phyloP scores from a whole-genome alignment of 2,888 invertebrate genomes.

The Caenorhabditis wallacei region DNA sequence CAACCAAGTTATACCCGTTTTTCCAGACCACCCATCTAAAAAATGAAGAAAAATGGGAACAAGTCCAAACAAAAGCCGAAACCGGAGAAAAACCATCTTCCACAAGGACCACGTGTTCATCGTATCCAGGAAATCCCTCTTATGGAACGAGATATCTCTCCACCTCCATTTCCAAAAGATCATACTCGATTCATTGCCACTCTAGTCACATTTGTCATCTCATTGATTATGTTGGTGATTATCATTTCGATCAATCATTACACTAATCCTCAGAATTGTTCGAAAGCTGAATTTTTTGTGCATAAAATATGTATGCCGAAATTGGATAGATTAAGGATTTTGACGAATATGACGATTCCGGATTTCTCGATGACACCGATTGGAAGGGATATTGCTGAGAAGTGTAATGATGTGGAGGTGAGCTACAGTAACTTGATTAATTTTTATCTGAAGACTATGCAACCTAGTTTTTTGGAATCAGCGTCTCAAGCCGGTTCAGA shows the following conservation, averaged over 20 bases:
- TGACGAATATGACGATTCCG: background rate
- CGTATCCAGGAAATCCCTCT: background rate
- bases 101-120: background rate
- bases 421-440: too few species aligned
- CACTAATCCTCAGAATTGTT: background rate
- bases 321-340: background rate
- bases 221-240: background rate
- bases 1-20: too few species aligned
- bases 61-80: background rate
- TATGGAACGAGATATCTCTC: background rate
- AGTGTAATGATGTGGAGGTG: constrained; percentile 12
- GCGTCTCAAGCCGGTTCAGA: too few species aligned
- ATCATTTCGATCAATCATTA: background rate
- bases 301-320: background rate
- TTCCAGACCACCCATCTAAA: background rate
- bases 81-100: background rate
- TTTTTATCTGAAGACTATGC: too few species aligned
- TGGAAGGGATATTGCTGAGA: background rate
- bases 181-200: background rate
- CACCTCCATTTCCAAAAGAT: background rate
- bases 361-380: constrained; percentile 22
- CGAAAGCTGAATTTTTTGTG: background rate
- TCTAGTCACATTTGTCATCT: background rate
- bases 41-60: background rate
- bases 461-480: too few species aligned